Conservation (phyloP, 2,797 vertebrate species). For the Carduelis carduelis region DNA sequence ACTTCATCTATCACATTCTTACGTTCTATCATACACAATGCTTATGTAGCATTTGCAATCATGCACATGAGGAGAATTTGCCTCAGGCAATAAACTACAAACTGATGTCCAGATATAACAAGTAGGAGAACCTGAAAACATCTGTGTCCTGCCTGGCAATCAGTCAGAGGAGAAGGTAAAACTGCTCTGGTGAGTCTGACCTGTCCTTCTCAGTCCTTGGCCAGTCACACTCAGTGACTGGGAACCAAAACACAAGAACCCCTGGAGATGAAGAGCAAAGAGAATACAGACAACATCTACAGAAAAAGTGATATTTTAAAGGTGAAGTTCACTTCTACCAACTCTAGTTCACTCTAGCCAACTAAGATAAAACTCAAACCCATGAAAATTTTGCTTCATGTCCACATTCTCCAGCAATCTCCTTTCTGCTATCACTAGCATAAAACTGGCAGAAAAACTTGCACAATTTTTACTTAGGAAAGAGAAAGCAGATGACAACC, state of each 20-base stretch:
- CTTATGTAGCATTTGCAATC: neutral
- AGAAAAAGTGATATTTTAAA: neutral
- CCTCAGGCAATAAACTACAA: neutral
- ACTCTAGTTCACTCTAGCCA: neutral
- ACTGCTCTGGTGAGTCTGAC: neutral
- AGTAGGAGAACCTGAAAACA: neutral
- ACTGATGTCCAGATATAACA: neutral
- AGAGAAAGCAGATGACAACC: neutral
- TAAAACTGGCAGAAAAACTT: neutral
- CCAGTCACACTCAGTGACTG: neutral
- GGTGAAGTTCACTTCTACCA: neutral
- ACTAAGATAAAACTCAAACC: neutral
- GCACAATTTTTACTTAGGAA: neutral
- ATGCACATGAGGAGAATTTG: neutral
- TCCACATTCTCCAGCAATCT: neutral
- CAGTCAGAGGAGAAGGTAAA: neutral
- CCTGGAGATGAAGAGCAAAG: neutral
- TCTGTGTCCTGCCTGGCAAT: neutral
- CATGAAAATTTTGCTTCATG: neutral
- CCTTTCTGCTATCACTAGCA: neutral
- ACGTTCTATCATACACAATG: neutral
- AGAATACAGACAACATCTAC: neutral
- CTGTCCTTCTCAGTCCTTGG: neutral
- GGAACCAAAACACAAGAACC: neutral
- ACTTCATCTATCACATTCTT: neutral